Conservation (phyloP, 2,888 invertebrate species). For the Suillia variegata region DNA sequence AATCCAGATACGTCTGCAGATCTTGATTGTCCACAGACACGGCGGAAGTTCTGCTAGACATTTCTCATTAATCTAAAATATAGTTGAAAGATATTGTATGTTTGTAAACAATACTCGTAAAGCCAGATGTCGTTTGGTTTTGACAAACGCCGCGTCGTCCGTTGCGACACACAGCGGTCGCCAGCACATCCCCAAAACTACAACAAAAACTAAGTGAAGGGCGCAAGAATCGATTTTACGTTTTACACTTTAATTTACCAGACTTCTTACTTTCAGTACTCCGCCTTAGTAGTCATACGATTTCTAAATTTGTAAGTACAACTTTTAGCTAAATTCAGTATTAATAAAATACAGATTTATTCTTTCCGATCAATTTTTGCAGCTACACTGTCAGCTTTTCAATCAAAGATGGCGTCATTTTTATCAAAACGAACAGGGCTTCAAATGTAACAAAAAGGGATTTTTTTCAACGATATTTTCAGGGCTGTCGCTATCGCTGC, state of each 20-base stretch:
- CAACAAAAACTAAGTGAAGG: constrained; percentile 26
- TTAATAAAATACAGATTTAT: too few relatives aligned
- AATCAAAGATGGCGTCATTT: constrained; percentile 52
- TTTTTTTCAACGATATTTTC: too few relatives aligned
- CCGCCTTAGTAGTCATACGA: too few relatives aligned
- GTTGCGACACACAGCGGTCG: constrained; percentile 45
- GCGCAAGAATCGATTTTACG: constrained; percentile 38
- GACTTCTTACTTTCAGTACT: background rate
- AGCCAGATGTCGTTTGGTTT: too few relatives aligned
- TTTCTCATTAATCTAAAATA: background rate
- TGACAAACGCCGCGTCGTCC: background rate
- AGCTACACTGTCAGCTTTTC: constrained; percentile 33
- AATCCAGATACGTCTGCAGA: constrained; percentile 80
- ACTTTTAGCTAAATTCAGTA: too few relatives aligned
- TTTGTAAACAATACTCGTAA: background rate
- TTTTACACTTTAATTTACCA: background rate
- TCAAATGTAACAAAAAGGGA: too few relatives aligned
- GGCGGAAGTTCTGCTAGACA: background rate
- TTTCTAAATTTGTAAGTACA: too few relatives aligned
- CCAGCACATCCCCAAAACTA: constrained; percentile 23
- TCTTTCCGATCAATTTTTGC: too few relatives aligned
- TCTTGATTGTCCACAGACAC: constrained; percentile 43
- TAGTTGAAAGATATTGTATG: background rate
- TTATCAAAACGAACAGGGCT: too few relatives aligned
- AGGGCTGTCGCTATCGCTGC: too few relatives aligned